Conservation (phyloP, 2,113 vertebrate genomes). For the Anolis carolinensis region DNA sequence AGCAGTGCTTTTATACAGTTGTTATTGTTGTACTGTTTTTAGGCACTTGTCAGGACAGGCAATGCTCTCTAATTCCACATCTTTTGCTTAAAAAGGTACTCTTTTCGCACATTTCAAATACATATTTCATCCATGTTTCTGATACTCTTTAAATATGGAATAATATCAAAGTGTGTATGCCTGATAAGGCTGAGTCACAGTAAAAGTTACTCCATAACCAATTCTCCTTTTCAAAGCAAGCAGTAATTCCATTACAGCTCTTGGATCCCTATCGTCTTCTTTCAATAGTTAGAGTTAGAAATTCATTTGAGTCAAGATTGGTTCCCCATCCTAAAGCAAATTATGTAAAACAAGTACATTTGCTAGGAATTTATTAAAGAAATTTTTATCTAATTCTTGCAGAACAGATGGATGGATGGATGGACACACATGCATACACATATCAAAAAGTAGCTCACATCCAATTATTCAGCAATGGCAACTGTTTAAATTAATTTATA, state of each 20-base stretch:
- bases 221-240: not conserved
- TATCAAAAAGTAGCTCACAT: not conserved
- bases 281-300: not conserved
- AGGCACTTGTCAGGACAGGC: too few species aligned
- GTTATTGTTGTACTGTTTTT: too few species aligned
- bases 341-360: not conserved
- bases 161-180: not conserved
- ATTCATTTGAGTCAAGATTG: not conserved
- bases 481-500: not conserved
- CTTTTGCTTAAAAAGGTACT: too few species aligned
- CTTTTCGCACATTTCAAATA: too few species aligned
- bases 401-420: not conserved
- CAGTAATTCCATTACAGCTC: slow-evolving; percentile 8
- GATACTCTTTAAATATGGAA: not conserved
- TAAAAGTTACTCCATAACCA: not conserved
- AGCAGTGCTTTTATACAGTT: too few species aligned
- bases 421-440: not conserved
- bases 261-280: not conserved
- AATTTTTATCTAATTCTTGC: not conserved
- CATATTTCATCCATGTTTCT: too few species aligned
- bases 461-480: not conserved
- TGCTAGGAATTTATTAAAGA: not conserved
- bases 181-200: not conserved
- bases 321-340: slow-evolving; percentile 2
- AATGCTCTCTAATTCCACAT: too few species aligned